Evolutionary conservation across 2,888 invertebrate species (phyloP), one percentile per base, ranked within the genome.

Genomic region (Clanis bilineata): DNA sequence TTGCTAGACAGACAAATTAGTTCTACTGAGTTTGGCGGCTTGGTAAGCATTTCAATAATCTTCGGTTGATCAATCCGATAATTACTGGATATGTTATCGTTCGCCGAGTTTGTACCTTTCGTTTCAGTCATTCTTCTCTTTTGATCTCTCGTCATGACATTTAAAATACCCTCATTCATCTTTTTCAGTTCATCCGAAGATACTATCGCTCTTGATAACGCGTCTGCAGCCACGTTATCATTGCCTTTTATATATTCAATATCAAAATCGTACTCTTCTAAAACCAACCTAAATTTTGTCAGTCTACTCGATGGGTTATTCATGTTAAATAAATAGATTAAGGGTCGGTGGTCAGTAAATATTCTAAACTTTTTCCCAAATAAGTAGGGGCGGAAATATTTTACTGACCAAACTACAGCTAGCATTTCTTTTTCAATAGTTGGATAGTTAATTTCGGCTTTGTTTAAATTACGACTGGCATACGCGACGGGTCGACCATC

Each of bases 351-450:
- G 7, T 43, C 43, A 9, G 43, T 43, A 18, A 15, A 6, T 9
- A 43, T 43, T 43, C 5, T 21, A 43, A 43, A 43, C 5, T 9
- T 18, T 18, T 9, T 6, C 6, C 43, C 43, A 18, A 18, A 21
- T 21, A 43, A 45, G 57, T 69, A 64, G 0, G 62, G 65, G 7
- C 66, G 32, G 57, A 67, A 66, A 55, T 65, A 57, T 45, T 64
- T 66, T 7, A 66, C 60, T 10, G 28, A 21, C 66, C 66, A 66
- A 1, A 63, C 59, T 43, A 65, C 58, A 6, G 66, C 63, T 55
- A 62, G 39, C 3, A 65, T 43, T 51, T 66, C 62, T 21, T 67
- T 66, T 18, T 67, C 57, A 5, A 66, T 64, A 1, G 54, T 58
- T 12, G 67, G 64, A n/a, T 43, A 43, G 9, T 43, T 18, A 1